Evolutionary conservation across 2,888 invertebrate genomes (phyloP).

Genomic region (Amiota communis): DNA sequence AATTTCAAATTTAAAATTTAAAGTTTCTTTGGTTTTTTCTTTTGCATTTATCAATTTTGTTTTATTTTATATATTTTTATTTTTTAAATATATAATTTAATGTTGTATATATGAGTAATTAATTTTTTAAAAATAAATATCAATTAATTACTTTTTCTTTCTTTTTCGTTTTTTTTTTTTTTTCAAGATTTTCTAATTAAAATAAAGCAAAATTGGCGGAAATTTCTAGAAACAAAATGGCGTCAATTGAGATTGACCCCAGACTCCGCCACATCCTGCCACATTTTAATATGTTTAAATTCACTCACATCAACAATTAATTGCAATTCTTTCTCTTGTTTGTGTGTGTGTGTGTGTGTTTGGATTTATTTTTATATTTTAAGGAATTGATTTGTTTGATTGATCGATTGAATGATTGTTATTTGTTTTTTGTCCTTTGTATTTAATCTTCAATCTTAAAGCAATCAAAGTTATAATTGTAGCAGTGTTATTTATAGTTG

Average conservation of each 20-base stretch:
- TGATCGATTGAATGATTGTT: too few species aligned
- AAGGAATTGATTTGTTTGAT: conserved; percentile 7
- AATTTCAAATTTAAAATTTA: too few species aligned
- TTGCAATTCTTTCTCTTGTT: conserved; percentile 26
- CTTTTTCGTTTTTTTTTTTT: conserved; percentile 23
- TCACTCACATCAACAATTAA: conserved; percentile 37
- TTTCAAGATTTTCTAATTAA: not conserved
- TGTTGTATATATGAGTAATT: conserved; percentile 50
- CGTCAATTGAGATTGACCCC: conserved; percentile 57
- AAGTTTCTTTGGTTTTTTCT: conserved; percentile 35
- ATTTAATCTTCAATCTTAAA: too few species aligned
- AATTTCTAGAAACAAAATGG: conserved; percentile 61
- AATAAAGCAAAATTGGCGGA: conserved; percentile 57
- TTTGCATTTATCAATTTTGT: conserved; percentile 40
- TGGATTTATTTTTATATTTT: conserved; percentile 26
- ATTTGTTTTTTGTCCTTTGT: too few species aligned
- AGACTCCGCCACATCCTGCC: conserved; percentile 61
- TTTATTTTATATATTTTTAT: conserved; percentile 34
- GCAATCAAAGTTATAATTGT: too few species aligned
- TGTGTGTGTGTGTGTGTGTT: conserved; percentile 44
- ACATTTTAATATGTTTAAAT: not conserved
- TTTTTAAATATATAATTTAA: conserved; percentile 6
- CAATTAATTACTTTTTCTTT: conserved; percentile 55
- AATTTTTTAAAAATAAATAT: conserved; percentile 56
- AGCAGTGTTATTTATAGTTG: too few species aligned